Evolutionary conservation across 2,113 vertebrate species (phyloP), one percentile per base, ranked within the genome.

Genomic region (Himantopus leucocephalus): DNA sequence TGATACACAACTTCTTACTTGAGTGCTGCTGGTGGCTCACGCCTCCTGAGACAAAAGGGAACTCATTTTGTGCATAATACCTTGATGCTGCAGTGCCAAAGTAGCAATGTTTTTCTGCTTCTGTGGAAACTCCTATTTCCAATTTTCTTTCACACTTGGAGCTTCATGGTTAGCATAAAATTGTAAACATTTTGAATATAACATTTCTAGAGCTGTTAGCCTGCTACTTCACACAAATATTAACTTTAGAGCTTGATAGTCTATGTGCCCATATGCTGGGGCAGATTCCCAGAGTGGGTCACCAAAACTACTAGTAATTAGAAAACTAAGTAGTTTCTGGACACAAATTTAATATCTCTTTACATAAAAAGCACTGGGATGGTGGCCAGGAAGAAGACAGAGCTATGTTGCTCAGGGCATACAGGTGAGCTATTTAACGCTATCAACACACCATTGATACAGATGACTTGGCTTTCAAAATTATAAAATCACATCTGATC

Each of bases 251-350:
- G 52, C 58, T 70, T 85, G 37, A 81, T 12, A 72, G 56, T 80
- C 23, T 71, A 23, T 22, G 59, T 53, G 60, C 37, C 74, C 68
- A 87, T 70, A 82, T 90, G 66, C 60, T 82, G 76, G 68, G 43
- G 34, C 29, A 76, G 16, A 59, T 75, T 71, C 50, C 68, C 30
- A 53, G 50, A 85, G 23, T 60, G 13, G 27, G 45, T 89, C 88
- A 70, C 27, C 79, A 16, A 84, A 92, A 82, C 11, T 81, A 60
- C 8, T 41, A 75, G 32, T 91, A 85, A 83, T 70, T 90, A 89
- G 63, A 79, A 94, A 94, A 62, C 24, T 58, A 71, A 53, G 74
- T 75, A n/a, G 29, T 59, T 96, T 94, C 79, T 93, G 88, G 74
- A 45, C 24, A 23, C 60, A 18, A 87, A 75, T 86, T 88, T 88